Evolutionary conservation across 2,113 vertebrate genomes (phyloP).

Genomic region (Macroglossus sobrinus): DNA sequence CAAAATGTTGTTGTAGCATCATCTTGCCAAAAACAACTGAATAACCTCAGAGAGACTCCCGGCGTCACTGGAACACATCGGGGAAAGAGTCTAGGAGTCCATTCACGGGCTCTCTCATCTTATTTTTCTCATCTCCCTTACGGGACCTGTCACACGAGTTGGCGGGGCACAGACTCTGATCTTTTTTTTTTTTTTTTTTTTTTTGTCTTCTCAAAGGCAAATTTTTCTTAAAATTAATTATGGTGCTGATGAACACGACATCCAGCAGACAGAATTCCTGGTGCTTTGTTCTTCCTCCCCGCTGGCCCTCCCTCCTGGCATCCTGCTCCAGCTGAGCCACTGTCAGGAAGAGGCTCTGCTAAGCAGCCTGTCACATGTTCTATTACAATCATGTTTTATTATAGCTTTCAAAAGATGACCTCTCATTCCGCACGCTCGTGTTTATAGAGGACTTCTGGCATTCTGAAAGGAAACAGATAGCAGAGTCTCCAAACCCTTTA

Average conservation of each 20-base stretch:
- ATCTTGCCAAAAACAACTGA: not conserved
- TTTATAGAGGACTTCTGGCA: conserved; percentile 75
- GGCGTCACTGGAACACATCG: not conserved
- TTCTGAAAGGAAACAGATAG: conserved; percentile 65
- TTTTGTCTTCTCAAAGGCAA: not conserved
- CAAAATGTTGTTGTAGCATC: rapidly evolving
- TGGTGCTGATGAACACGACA: not conserved
- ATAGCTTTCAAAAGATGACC: conserved; percentile 60
- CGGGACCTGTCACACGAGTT: not conserved
- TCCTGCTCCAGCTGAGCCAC: not conserved
- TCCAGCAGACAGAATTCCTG: not conserved
- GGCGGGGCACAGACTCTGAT: not conserved
- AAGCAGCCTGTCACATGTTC: conserved; percentile 41
- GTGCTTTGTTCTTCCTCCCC: not conserved
- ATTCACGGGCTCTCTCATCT: not conserved
- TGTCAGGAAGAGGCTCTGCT: not conserved
- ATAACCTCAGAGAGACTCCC: not conserved
- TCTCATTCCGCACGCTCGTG: not conserved
- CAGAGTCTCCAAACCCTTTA: conserved; percentile 62
- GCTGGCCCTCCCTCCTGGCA: not conserved
- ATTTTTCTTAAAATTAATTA: not conserved
- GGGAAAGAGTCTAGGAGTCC: not conserved
- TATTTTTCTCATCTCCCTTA: not conserved
- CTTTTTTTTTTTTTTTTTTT: not conserved
- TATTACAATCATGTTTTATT: conserved; percentile 38